Evolutionary conservation across 2,888 invertebrate genomes (phyloP).

Genomic region (Sarcophaga variegata): DNA sequence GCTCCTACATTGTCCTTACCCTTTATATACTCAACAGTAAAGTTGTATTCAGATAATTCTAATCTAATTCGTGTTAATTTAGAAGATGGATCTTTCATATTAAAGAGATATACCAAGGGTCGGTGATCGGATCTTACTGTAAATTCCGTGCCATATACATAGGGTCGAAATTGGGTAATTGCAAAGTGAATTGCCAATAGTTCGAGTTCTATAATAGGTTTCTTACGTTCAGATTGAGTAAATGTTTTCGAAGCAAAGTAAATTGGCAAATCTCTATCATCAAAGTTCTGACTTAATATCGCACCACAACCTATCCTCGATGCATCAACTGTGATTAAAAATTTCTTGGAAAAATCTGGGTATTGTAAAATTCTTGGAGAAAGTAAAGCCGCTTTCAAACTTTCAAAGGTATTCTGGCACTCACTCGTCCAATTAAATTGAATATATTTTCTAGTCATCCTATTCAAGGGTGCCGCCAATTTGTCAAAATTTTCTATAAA

Average conservation of each 20-base stretch:
- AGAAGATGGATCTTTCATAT: slow-evolving; percentile 33
- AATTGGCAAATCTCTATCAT: background rate
- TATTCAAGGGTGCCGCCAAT: slow-evolving; percentile 37
- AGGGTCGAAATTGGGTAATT: slow-evolving; percentile 70
- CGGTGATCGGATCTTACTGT: slow-evolving; percentile 70
- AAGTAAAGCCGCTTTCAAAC: background rate
- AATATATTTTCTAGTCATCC: slow-evolving; percentile 13
- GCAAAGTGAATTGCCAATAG: slow-evolving; percentile 69
- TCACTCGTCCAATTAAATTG: background rate
- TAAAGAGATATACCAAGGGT: slow-evolving; percentile 71
- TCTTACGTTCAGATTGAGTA: slow-evolving; percentile 12
- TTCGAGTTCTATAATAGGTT: slow-evolving; percentile 19
- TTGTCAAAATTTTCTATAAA: slow-evolving; percentile 15
- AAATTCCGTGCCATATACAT: slow-evolving; percentile 68
- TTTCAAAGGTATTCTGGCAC: background rate
- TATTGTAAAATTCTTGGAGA: slow-evolving; percentile 2
- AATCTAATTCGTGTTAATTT: slow-evolving; percentile 33
- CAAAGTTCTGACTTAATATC: slow-evolving; percentile 16
- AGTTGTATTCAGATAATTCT: slow-evolving; percentile 5
- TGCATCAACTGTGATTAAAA: slow-evolving; percentile 32
- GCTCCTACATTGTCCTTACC: slow-evolving; percentile 28
- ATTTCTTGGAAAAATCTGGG: background rate
- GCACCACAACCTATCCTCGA: slow-evolving; percentile 25
- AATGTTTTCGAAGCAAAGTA: slow-evolving; percentile 17
- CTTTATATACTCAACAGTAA: slow-evolving; percentile 3